These are phyloP conservation scores for Sceloporus tristichus DNA, from an alignment of 2,113 vertebrate species.

Conservation along the genomic window DNA sequence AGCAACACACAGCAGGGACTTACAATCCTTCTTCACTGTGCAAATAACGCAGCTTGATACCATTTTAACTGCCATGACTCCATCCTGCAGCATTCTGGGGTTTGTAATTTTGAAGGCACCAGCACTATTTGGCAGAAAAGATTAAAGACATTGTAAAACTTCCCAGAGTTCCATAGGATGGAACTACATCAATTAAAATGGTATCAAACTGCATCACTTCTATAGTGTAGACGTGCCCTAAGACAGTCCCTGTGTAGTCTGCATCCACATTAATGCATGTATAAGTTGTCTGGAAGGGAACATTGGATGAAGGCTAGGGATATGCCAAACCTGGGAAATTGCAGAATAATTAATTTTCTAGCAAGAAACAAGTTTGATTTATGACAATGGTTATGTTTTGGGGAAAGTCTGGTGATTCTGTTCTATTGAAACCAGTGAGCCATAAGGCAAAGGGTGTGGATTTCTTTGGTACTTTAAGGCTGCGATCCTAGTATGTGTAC, in stretches of 20 bases:
- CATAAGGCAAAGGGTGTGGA: not conserved
- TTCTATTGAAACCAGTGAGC: not conserved
- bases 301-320: not conserved
- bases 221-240: too few relatives aligned
- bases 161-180: too few relatives aligned
- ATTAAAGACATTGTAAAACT: too few relatives aligned
- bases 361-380: not conserved
- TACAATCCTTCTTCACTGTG: too few relatives aligned
- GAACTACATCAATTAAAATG: too few relatives aligned
- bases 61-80: too few relatives aligned
- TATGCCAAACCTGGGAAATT: not conserved
- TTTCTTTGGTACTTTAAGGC: not conserved
- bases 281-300: not conserved
- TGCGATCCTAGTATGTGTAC: not conserved
- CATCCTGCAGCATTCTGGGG: too few relatives aligned
- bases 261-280: not conserved
- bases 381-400: not conserved
- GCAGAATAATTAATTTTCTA: not conserved
- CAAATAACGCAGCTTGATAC: too few relatives aligned
- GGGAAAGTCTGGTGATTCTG: not conserved
- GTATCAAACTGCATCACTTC: too few relatives aligned
- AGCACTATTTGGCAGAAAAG: too few relatives aligned
- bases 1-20: not conserved
- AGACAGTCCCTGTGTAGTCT: not conserved
- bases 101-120: too few relatives aligned